phyloP scores from a whole-genome alignment of 2,113 vertebrate genomes.

The Otis tarda region DNA sequence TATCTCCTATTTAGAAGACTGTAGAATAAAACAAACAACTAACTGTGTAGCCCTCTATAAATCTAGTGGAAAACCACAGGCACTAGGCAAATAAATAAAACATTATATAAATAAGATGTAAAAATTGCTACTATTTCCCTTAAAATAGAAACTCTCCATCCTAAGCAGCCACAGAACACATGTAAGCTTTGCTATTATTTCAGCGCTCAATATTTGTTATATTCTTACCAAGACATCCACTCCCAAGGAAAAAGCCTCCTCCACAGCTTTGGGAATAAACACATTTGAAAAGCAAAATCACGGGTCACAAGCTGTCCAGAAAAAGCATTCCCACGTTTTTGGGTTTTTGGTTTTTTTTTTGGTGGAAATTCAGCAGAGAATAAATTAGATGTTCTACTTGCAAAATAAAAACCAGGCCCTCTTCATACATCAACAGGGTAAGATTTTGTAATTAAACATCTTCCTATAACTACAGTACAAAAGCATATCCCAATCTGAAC shows the following conservation, averaged over 20 bases:
- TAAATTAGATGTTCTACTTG: neutral
- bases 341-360: too few species aligned
- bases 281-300: neutral
- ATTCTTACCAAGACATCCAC: neutral
- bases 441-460: neutral
- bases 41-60: neutral
- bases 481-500: neutral
- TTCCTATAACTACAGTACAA: neutral
- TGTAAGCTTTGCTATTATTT: neutral
- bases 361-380: neutral
- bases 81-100: neutral
- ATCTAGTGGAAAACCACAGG: neutral
- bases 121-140: neutral
- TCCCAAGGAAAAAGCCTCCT: neutral
- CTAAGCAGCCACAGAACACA: neutral
- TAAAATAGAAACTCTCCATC: neutral
- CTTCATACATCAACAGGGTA: neutral
- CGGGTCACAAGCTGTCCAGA: neutral
- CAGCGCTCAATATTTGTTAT: neutral
- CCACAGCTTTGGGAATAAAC: neutral
- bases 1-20: neutral
- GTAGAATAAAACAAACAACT: neutral
- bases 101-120: neutral
- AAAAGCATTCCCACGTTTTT: fast-evolving
- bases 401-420: neutral